Base-by-base conservation (phyloP, 2,113 vertebrate species). In the Solea senegalensis region DNA sequence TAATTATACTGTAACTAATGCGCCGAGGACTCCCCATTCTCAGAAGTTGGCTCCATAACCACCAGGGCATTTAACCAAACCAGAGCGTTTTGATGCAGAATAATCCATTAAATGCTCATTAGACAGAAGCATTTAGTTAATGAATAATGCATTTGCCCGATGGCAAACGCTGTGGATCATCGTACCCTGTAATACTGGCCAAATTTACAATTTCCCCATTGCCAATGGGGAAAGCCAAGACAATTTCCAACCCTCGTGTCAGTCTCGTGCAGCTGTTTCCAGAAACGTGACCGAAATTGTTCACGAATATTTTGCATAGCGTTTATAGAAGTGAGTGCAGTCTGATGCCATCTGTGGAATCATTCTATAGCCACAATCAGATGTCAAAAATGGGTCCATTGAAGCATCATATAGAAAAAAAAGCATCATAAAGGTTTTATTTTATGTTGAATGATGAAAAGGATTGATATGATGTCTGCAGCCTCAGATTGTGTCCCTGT, bases 21-120 rank as follows among this genome's bases (percentile, higher is more conserved):
- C 1, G 14, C 58, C 21, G 61, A 52, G 48, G 16, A 51, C 11
- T 50, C 63, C 40, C 44, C 66, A 40, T 50, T 13, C 1, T 39
- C 12, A 8, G 26, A 21, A 50, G 54, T 77, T 84, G 81, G 72
- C 85, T 79, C 60, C 14, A 48, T 65, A 61, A 64, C 76, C 62
- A 76, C 48, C 44, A 62, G 61, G 62, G 66, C 44, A 66, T 86
- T 80, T 69, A 73, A n/a, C 62, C 74, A 63, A 60, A 60, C 56
- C 51, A 39, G 80, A 61, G 64, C 81, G 76, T 61, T 83, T 61
- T 83, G 83, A 84, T 76, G 76, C 86, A 86, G 82, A 89, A 88
- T 78, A 87, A 91, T 86, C 63, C 69, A 87, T 87, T 87, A 89
- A 91, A 89, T 74, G 84, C 83, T 88, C 83, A 86, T 86, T 81